Base-by-base conservation (phyloP, 2,797 vertebrate species). In the Taenioides sp. region DNA sequence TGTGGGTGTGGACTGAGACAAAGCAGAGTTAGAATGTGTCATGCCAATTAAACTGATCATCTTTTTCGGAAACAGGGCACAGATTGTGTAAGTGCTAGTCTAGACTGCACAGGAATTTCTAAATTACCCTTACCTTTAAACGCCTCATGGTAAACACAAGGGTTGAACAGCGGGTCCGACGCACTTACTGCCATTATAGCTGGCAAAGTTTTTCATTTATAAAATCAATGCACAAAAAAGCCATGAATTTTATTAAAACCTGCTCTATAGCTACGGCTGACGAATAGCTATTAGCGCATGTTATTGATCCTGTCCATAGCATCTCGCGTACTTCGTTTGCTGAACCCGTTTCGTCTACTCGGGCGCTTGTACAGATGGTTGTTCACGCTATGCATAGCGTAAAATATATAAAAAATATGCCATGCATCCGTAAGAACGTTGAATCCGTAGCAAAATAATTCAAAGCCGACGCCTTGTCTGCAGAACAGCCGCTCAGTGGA, bases 141-240 rank as follows among this genome's bases (percentile, higher is more conserved):
- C 11, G 82, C 86, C 11, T 85, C 84, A 10, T 89, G 90, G 81
- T 94, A 95, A n/a, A 82, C 63, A 75, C 86, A 92, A 4, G 93
- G 94, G 74, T 91, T 91, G 69, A 90, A 91, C 54, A 95, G 90
- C 70, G 95, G 92, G 73, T 94, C 92, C 23, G 93, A 91, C 7
- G 75, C 65, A 82, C 87, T 93, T 2, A 89, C 94, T 59, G 93
- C 94, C 91, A 94, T 47, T 14, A 47, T 94, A 0, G 28, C 77
- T 87, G 77, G 58, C 34, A 43, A 75, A 50, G 71, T 40, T 40
- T 64, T 1, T 62, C 65, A 72, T 72, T 62, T 72, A 73, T 9
- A 71, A 52, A 52, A 1, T 9, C 4, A 25, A 6, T 22, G 34
- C 14, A 71, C 72, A 17, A 23, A 9, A 69, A 69, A 80, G 71